Evolutionary conservation across 2,888 invertebrate genomes (phyloP).

Genomic region (Plagodis pulveraria): DNA sequence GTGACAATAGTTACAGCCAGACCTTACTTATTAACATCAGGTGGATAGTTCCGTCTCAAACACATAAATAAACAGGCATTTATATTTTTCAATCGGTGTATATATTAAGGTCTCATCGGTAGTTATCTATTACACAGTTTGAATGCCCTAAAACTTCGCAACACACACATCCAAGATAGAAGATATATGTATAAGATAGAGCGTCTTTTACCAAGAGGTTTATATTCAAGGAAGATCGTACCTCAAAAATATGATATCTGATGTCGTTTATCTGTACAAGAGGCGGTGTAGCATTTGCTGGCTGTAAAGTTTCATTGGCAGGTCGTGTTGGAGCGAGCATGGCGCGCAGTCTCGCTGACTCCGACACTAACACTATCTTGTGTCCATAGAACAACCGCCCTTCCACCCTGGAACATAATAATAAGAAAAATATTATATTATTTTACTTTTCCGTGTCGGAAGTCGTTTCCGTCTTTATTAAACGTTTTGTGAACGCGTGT

Average conservation of each 20-base stretch:
- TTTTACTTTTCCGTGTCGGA: too few species aligned
- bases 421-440: neutral
- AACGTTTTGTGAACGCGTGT: too few species aligned
- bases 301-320: slow-evolving; percentile 50
- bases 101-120: too few species aligned
- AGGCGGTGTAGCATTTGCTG: slow-evolving; percentile 82
- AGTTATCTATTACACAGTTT: too few species aligned
- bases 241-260: slow-evolving; percentile 96
- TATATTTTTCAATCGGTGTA: too few species aligned
- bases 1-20: too few species aligned
- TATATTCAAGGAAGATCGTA: slow-evolving; percentile 51
- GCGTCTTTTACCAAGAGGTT: neutral
- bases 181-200: neutral
- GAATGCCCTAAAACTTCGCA: too few species aligned
- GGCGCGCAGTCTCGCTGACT: slow-evolving; percentile 93
- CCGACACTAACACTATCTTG: slow-evolving; percentile 96
- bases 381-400: slow-evolving; percentile 96
- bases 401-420: slow-evolving; percentile 87
- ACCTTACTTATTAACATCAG: too few species aligned
- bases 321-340: slow-evolving; percentile 87
- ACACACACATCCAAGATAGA: neutral
- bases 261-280: slow-evolving; percentile 97
- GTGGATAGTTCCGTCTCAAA: too few species aligned
- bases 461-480: too few species aligned
- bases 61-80: too few species aligned